These are phyloP conservation scores for Epinotia ramella DNA, from an alignment of 2,888 invertebrate species.

Conservation along the genomic window DNA sequence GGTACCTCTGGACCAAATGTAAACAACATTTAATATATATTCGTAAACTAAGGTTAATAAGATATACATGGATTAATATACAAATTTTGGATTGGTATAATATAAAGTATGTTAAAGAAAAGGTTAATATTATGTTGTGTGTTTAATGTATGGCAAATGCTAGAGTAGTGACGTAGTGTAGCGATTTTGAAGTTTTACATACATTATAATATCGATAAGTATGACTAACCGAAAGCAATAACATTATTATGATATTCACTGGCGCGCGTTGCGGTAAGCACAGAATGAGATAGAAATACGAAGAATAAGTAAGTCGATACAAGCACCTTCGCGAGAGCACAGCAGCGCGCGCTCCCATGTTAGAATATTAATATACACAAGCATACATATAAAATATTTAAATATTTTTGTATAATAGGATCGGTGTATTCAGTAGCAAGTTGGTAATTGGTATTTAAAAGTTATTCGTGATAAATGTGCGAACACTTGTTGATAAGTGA, in stretches of 20 bases:
- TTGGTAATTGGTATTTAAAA: constrained; percentile 78
- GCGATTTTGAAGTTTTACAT: constrained; percentile 85
- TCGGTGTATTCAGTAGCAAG: constrained; percentile 80
- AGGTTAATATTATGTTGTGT: constrained; percentile 73
- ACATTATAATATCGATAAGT: constrained; percentile 68
- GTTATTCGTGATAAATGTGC: constrained; percentile 65
- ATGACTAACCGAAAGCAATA: constrained; percentile 84
- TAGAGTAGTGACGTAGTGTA: constrained; percentile 82
- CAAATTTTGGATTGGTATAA: constrained; percentile 82
- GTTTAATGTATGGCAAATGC: constrained; percentile 82
- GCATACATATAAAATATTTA: constrained; percentile 76
- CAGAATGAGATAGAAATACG: constrained; percentile 40
- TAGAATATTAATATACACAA: constrained; percentile 77
- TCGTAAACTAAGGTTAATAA: constrained; percentile 72
- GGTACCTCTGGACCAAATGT: constrained; percentile 77
- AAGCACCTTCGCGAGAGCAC: constrained; percentile 50
- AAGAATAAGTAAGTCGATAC: constrained; percentile 13
- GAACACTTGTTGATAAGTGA: constrained; percentile 68
- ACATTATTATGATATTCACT: constrained; percentile 70
- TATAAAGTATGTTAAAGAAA: constrained; percentile 76
- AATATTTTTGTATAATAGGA: constrained; percentile 84
- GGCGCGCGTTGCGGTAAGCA: constrained; percentile 75
- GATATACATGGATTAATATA: constrained; percentile 72
- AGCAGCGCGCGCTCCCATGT: constrained; percentile 74
- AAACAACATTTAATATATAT: constrained; percentile 68